Percentiles rank a stretch among this genome's conserved stretches.
Evolutionary conservation across 2,888 invertebrate species (phyloP).

Genomic region (Caenorhabditis drosophilae): DNA sequence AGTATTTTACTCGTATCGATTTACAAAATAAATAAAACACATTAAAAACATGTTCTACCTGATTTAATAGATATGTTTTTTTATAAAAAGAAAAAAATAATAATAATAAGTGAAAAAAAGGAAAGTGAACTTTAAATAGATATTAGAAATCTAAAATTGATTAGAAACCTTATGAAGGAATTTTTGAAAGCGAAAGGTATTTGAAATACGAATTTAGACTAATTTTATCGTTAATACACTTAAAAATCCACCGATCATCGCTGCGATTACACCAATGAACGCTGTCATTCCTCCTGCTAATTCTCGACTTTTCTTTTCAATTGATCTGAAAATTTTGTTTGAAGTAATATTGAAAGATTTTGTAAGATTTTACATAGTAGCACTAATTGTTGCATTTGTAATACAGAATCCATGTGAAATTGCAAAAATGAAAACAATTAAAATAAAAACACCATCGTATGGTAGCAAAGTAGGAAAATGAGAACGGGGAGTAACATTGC

Average conservation of each 20-base stretch:
- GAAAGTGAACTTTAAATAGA: too few species aligned
- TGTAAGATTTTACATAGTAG: constrained; percentile 28
- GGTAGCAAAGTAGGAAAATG: constrained; percentile 43
- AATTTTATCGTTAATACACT: constrained; percentile 38
- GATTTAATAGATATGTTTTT: too few species aligned
- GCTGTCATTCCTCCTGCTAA: constrained; percentile 38
- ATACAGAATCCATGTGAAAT: constrained; percentile 49
- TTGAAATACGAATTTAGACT: constrained; percentile 16
- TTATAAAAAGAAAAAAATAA: too few species aligned
- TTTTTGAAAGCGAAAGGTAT: too few species aligned
- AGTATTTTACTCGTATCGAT: too few species aligned
- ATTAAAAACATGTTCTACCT: too few species aligned
- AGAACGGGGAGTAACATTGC: constrained; percentile 46
- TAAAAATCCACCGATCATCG: constrained; percentile 37
- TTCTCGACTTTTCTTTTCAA: constrained; percentile 25
- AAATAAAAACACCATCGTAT: constrained; percentile 49
- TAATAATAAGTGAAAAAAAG: too few species aligned
- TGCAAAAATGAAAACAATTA: constrained; percentile 43
- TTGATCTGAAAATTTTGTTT: constrained; percentile 11
- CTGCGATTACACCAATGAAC: constrained; percentile 39
- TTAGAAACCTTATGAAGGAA: too few species aligned
- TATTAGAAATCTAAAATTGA: too few species aligned
- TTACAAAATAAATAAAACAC: too few species aligned
- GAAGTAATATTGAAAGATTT: neutral
- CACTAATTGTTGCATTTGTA: constrained; percentile 41